Evolutionary conservation across 1,140 invertebrate species (phyloP), one percentile per base, ranked within the genome.

Genomic region (Tribolium madens): DNA sequence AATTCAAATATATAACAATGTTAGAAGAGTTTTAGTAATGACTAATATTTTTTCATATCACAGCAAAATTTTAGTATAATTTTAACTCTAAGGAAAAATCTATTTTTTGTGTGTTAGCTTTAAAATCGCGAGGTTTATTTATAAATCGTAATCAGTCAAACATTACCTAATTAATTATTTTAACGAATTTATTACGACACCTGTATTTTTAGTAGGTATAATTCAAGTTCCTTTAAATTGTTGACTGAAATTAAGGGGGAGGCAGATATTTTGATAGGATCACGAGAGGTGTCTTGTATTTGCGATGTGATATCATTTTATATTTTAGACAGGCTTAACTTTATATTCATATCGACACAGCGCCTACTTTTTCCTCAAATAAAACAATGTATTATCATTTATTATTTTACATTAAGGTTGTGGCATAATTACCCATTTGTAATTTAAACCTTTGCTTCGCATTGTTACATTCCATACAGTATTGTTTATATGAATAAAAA

Each of bases 31-130:
- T 76, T 53, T 64, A 72, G 64, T 60, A 71, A 75, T 73, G 64
- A 77, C 76, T 75, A 75, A 68, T 79, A 80, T 80, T 77, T 80
- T 80, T 80, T 78, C 78, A 75, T 80, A 80, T 80, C 71, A 73
- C 73, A 79, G 53, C 46, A 72, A 76, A 69, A 69, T 53, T 73
- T 73, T 60, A 73, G 31, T 48, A 48, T 77, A 77, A 36, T 53
- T 73, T 64, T 72, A 64, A 72, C 76, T 77, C 26, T 73, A 50
- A 77, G 64, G 42, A 47, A 75, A 70, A 26, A 50, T 72, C 36
- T 48, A 42, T 73, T 75, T 70, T 64, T 74, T 78, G 70, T 74
- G 15, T 15, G 26, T 74, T 70, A 74, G 60, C 64, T 75, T 75
- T 75, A 78, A 74, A 73, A 17, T 21, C 42, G 50, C 33, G 21